Percentiles rank a stretch among this genome's conserved stretches.
phyloP scores from a whole-genome alignment of 2,113 vertebrate species.

The Myanophis thanlyinensis region DNA sequence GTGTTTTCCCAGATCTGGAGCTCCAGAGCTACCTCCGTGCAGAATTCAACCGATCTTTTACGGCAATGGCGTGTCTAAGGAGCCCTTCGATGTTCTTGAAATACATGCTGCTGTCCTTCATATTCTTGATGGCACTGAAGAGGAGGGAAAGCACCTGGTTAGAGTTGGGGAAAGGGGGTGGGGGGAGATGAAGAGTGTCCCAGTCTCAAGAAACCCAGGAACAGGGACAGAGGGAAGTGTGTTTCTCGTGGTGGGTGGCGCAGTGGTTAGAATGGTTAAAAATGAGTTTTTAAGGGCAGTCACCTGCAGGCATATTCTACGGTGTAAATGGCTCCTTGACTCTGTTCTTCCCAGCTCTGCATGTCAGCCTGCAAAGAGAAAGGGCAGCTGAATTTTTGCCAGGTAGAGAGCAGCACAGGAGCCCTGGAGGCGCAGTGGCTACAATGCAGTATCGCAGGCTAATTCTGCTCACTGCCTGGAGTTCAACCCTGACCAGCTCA shows the following conservation, averaged over 20 bases:
- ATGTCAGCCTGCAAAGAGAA: conserved; percentile 83
- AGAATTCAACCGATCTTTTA: conserved; percentile 83
- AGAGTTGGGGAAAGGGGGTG: not conserved
- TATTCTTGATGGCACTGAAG: conserved; percentile 89
- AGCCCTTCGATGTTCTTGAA: conserved; percentile 92
- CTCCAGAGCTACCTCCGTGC: conserved; percentile 77
- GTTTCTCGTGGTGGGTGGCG: not conserved
- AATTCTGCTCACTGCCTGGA: not conserved
- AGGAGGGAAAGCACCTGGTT: not conserved
- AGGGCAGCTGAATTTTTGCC: not conserved
- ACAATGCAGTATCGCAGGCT: not conserved
- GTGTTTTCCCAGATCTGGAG: not conserved
- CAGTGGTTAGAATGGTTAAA: not conserved
- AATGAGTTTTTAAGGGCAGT: not conserved
- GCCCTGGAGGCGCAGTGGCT: no score
- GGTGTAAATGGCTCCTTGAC: conserved; percentile 93
- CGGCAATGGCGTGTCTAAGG: conserved; percentile 80
- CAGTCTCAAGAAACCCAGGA: not conserved
- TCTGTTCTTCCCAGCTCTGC: conserved; percentile 98
- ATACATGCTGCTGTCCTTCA: conserved; percentile 88
- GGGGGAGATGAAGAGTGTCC: not conserved
- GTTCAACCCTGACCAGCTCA: not conserved
- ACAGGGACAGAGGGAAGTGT: not conserved
- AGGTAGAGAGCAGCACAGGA: not conserved
- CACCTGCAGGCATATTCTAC: conserved; percentile 99